Conservation (phyloP, 1,140 invertebrate genomes). For the Pseudomyrmex concolor region DNA sequence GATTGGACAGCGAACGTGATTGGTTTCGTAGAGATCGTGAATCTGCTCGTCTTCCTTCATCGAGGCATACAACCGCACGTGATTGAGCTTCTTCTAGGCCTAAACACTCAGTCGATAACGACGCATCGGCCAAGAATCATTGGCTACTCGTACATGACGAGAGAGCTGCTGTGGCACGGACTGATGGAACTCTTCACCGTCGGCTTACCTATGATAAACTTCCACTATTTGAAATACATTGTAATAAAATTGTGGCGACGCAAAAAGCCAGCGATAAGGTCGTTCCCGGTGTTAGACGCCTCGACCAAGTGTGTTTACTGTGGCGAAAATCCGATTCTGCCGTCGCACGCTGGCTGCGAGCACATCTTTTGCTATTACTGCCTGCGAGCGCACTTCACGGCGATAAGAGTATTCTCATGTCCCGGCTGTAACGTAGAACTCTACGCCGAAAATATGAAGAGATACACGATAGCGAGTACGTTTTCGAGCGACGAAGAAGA, state of each 20-base stretch:
- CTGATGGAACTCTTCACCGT: constrained; percentile 81
- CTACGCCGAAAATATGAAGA: constrained; percentile 68
- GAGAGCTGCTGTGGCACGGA: constrained; percentile 83
- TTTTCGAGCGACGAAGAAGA: constrained; percentile 12
- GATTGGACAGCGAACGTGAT: constrained; percentile 65
- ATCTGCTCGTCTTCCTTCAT: constrained; percentile 79
- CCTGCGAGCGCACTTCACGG: constrained; percentile 79
- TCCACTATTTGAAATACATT: constrained; percentile 76
- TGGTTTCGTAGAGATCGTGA: constrained; percentile 78
- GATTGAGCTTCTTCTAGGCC: constrained; percentile 78
- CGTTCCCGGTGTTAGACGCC: constrained; percentile 68
- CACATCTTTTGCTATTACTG: constrained; percentile 84
- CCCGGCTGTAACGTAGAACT: constrained; percentile 73
- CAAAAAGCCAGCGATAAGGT: neutral
- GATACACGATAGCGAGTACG: constrained; percentile 60
- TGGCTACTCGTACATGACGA: constrained; percentile 84
- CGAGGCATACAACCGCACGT: constrained; percentile 79
- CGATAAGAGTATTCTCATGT: constrained; percentile 76
- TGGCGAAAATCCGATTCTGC: constrained; percentile 78
- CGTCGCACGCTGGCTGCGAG: constrained; percentile 80
- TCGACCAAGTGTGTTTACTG: constrained; percentile 80
- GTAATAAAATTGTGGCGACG: constrained; percentile 70
- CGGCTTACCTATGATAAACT: constrained; percentile 81
- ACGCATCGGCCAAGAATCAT: constrained; percentile 78
- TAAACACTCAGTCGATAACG: constrained; percentile 75